Percentiles rank a stretch among this genome's conserved stretches.
Evolutionary conservation across 2,888 invertebrate genomes (phyloP).

Genomic region (Atherix ibis): DNA sequence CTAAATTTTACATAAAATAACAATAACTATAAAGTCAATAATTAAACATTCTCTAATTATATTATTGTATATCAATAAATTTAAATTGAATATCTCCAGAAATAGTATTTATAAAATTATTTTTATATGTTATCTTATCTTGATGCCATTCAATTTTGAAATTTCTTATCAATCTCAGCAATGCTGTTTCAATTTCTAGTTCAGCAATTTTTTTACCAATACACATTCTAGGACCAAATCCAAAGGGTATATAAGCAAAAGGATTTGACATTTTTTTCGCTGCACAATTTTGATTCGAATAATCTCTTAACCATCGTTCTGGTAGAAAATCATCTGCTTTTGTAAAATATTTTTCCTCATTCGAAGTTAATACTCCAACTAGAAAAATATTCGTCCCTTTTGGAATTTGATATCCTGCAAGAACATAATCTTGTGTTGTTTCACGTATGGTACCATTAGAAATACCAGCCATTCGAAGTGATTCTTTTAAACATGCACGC

Average conservation of each 20-base stretch:
- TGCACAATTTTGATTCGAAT: slow-evolving; percentile 39
- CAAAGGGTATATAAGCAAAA: slow-evolving; percentile 42
- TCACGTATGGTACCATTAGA: slow-evolving; percentile 40
- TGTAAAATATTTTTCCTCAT: slow-evolving; percentile 45
- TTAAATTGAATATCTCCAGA: slow-evolving; percentile 17
- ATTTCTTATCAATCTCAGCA: slow-evolving; percentile 28
- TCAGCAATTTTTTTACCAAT: slow-evolving; percentile 54
- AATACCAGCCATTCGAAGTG: slow-evolving; percentile 45
- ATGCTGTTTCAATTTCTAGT: slow-evolving; percentile 43
- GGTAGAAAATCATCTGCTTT: slow-evolving; percentile 47
- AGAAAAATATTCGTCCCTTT: slow-evolving; percentile 53
- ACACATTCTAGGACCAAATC: slow-evolving; percentile 50
- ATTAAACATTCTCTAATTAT: not conserved
- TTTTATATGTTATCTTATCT: slow-evolving; percentile 18
- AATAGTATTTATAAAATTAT: slow-evolving; percentile 24
- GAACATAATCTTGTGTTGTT: slow-evolving; percentile 38
- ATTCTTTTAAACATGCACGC: slow-evolving; percentile 56
- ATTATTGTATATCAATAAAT: too few relatives aligned
- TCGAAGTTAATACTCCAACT: slow-evolving; percentile 48
- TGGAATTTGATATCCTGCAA: slow-evolving; percentile 47
- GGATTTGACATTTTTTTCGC: slow-evolving; percentile 14
- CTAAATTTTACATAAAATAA: not conserved
- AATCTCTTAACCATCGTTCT: slow-evolving; percentile 43
- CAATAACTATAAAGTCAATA: not conserved
- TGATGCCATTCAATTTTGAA: slow-evolving; percentile 21